Evolutionary conservation across 2,113 vertebrate genomes (phyloP), one percentile per base, ranked within the genome.

Genomic region (Telmatochromis bifrenatus): DNA sequence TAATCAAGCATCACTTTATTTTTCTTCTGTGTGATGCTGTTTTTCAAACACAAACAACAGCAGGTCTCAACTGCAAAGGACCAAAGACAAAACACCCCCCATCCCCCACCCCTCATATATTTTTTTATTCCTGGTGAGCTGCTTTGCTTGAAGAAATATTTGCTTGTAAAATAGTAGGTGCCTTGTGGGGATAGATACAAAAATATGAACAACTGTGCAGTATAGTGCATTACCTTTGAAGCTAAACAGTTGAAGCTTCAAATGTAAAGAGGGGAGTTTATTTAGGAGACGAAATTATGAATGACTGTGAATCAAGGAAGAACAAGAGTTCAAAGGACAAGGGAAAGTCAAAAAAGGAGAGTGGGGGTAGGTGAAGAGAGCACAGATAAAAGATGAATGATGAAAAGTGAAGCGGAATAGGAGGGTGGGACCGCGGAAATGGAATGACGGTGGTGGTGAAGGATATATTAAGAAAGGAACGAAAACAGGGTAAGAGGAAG

Each of bases 41-140:
- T 93, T 92, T 82, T 88, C 91, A 90, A 93, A 92, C 87, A 90
- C 89, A 95, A 95, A 94, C 91, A 95, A 93, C 93, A 94, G 94
- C 92, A 91, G 93, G 94, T 15, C 51, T 68, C 10, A 15, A 33
- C 42, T 19, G 7, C 70, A 84, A 55, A 51, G 17, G 65, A 85
- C 90, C 86, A 87, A 77, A 81, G 12, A 12, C 28, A 21, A 42
- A 35, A 11, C 58, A 4, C 58, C 31, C 58, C 58, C 60, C 31
- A n/a, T 12, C 60, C 17, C 31, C 60, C 31, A 5, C 6, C 17
- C 4, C 31, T 37, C 60, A n/a, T 7, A 2, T 7, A 1, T 65
- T 62, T 58, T 62, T 65, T 85, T 79, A 70, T 75, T 87, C 54
- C 77, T 5, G 7, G 77, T 55, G 70, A 54, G 81, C 53, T 58